Percentiles rank a stretch among this genome's conserved stretches.
Evolutionary conservation across 2,113 vertebrate genomes (phyloP).

Genomic region (Helogale parvula): DNA sequence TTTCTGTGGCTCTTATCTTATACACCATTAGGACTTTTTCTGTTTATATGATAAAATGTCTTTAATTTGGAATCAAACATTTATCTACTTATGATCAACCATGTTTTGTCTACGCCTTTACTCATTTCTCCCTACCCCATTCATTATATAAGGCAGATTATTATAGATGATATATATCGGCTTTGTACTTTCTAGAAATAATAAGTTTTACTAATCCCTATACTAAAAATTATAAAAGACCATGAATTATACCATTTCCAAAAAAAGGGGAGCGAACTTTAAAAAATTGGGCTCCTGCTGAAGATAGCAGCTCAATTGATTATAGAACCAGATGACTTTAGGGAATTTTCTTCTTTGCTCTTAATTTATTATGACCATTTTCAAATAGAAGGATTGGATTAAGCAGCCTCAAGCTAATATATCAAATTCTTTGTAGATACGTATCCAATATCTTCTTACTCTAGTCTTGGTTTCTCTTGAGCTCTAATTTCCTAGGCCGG

Average conservation of each 20-base stretch:
- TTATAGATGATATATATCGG: not conserved
- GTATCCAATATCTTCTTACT: not conserved
- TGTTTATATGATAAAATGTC: constrained; percentile 44
- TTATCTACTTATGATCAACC: not conserved
- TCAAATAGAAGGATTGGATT: not conserved
- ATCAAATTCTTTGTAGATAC: not conserved
- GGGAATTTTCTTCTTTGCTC: constrained; percentile 37
- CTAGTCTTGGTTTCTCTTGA: constrained; percentile 29
- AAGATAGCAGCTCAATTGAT: not conserved
- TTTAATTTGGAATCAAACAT: not conserved
- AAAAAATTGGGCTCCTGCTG: not conserved
- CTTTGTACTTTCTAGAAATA: constrained; percentile 10
- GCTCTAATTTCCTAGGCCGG: constrained; percentile 22
- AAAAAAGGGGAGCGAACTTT: not conserved
- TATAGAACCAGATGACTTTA: not conserved
- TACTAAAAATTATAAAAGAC: constrained; percentile 15
- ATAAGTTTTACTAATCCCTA: not conserved
- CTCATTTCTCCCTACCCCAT: not conserved
- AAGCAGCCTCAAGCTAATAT: not conserved
- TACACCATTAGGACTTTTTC: constrained; percentile 2
- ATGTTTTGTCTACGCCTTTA: constrained; percentile 23
- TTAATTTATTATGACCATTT: constrained; percentile 47
- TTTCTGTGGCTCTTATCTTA: constrained; percentile 19
- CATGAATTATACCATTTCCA: not conserved
- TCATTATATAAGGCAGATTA: constrained; percentile 10